Evolutionary conservation across 2,797 vertebrate genomes (phyloP), one percentile per base, ranked within the genome.

Genomic region (Enoplosus armatus): DNA sequence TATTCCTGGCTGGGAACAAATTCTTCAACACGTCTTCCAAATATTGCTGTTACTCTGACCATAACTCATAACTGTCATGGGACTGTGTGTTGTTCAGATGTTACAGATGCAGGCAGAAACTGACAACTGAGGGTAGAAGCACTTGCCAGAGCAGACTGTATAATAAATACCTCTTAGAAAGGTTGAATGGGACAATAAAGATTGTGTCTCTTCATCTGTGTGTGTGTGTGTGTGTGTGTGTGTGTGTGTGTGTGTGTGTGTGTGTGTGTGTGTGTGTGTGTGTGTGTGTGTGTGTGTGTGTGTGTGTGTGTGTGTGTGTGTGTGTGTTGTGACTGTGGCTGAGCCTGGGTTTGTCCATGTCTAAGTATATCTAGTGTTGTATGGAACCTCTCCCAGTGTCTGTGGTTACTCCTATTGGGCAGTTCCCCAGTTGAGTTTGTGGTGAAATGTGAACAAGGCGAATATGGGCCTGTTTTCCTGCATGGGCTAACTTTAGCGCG

Each of bases 341-440:
- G 22, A 67, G 53, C 35, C 60, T 65, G 61, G 84, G 82, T 79
- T 79, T 60, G 85, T 85, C 84, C 65, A 11, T 66, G 80, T 89
- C 87, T 90, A 93, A 88, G 82, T 89, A 89, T 94, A 92, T 87
- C 90, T 75, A 33, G 62, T 79, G 86, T 89, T 90, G 87, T 82
- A 85, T 86, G 90, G 90, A 92, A 90, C 88, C 86, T 26, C 83
- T 93, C 90, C 89, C 91, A 82, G 71, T 71, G 68, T 83, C 75
- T 83, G 91, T 87, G 93, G 90, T 92, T 87, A 74, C 88, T 88
- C 79, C 35, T 18, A 29, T 31, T 75, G 87, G 89, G 85, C 89
- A 67, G 86, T 77, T 86, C 88, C 91, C 85, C 87, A 84, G 81
- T 79, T 78, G 29, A 85, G 81, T 70, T 80, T 80, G 89, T 80